Conservation (phyloP, 2,888 invertebrate genomes). For the Metopia argyrocephala region DNA sequence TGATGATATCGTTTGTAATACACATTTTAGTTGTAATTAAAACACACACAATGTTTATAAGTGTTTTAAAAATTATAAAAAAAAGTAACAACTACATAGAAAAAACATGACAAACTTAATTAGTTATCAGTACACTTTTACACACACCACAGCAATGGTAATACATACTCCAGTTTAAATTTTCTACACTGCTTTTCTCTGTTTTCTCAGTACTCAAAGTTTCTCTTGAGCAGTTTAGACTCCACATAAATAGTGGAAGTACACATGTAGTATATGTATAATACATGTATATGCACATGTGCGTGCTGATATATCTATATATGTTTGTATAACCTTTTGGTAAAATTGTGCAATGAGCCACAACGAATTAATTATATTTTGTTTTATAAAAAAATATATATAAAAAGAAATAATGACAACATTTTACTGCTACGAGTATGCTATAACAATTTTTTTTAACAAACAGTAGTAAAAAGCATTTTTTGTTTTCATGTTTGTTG, state of each 20-base stretch:
- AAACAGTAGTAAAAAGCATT: neutral
- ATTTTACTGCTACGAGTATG: neutral
- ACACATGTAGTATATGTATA: neutral
- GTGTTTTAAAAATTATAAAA: neutral
- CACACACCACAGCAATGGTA: no score
- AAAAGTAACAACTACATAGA: neutral
- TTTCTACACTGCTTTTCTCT: no score
- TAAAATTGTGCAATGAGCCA: conserved; percentile 63
- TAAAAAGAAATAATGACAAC: conserved; percentile 25
- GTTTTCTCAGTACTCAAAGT: no score
- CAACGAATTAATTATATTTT: conserved; percentile 60
- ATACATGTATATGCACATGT: neutral
- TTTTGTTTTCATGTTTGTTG: conserved; percentile 44
- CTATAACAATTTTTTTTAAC: neutral
- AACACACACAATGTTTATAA: neutral
- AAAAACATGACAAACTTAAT: neutral
- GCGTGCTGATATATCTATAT: conserved; percentile 15
- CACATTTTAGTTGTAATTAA: conserved; percentile 54
- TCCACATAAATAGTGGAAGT: no score
- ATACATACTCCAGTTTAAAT: no score
- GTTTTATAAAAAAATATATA: neutral
- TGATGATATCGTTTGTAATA: conserved; percentile 12
- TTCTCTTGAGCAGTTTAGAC: no score
- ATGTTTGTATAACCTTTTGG: conserved; percentile 29
- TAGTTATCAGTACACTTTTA: neutral